These are phyloP conservation scores for Neoascia interrupta DNA, from an alignment of 2,888 invertebrate genomes.

Conservation along the genomic window DNA sequence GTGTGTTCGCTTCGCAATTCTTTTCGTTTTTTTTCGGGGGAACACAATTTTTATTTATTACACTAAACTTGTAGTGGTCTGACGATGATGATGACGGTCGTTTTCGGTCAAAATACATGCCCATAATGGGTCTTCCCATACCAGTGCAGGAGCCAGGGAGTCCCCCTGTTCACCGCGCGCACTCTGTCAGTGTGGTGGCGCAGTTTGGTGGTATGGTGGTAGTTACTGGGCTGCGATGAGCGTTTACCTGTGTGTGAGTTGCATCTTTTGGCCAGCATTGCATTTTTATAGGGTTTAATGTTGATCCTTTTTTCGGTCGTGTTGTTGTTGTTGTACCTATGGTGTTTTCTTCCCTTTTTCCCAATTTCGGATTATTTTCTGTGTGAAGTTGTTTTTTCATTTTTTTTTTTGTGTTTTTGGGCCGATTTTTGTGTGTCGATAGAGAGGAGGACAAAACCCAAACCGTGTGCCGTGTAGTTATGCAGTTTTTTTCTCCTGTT, in stretches of 20 bases:
- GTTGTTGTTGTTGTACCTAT: constrained; percentile 38
- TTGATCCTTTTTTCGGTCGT: constrained; percentile 59
- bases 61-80: constrained; percentile 70
- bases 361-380: constrained; percentile 76
- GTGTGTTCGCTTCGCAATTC: constrained; percentile 60
- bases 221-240: constrained; percentile 33
- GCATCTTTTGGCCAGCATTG: constrained; percentile 67
- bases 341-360: constrained; percentile 61
- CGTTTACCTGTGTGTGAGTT: constrained; percentile 62
- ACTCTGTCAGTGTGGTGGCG: constrained; percentile 24
- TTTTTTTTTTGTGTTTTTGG: constrained; percentile 64
- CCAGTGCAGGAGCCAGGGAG: constrained; percentile 20
- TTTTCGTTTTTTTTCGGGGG: constrained; percentile 38
- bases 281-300: constrained; percentile 68
- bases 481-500: constrained; percentile 25
- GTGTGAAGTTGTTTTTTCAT: constrained; percentile 67
- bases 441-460: constrained; percentile 70
- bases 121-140: constrained; percentile 67
- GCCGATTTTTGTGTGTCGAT: constrained; percentile 69
- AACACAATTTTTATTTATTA: constrained; percentile 68
- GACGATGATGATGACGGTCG: constrained; percentile 70
- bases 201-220: constrained; percentile 29
- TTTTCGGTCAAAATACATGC: constrained; percentile 70
- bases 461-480: constrained; percentile 66
- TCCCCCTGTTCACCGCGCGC: constrained; percentile 21